Conservation (phyloP, 2,797 vertebrate species). For the Synanceia verrucosa region DNA sequence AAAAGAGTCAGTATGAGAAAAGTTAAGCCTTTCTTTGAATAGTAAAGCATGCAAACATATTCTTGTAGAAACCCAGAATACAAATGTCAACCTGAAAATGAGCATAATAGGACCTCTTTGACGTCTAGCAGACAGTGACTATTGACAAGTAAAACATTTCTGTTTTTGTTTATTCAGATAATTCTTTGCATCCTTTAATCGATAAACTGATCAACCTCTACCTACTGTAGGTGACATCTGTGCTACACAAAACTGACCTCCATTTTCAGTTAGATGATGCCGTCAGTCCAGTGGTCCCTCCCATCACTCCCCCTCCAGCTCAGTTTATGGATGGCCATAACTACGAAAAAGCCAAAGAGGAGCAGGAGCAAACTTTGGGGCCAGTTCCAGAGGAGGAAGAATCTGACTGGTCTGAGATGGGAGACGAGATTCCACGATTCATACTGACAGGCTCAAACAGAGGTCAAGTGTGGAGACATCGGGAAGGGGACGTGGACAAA, state of each 20-base stretch:
- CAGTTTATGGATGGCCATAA: conserved; percentile 80
- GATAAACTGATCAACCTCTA: conserved; percentile 22
- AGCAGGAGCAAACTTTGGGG: conserved; percentile 75
- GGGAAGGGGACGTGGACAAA: conserved; percentile 67
- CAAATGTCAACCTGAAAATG: too few relatives aligned
- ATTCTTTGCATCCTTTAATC: conserved; percentile 4
- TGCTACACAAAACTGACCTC: conserved; percentile 61
- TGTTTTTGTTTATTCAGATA: neutral
- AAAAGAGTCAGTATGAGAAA: too few relatives aligned
- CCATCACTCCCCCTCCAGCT: conserved; percentile 75
- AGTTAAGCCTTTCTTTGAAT: too few relatives aligned
- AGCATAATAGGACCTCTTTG: too few relatives aligned
- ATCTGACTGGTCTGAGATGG: conserved; percentile 84
- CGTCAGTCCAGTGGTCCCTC: conserved; percentile 56
- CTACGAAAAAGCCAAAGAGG: conserved; percentile 61
- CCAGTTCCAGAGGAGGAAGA: conserved; percentile 82
- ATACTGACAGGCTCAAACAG: conserved; percentile 56
- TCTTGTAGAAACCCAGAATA: too few relatives aligned
- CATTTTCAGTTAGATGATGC: conserved; percentile 69
- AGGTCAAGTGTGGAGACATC: conserved; percentile 66
- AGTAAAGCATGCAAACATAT: too few relatives aligned
- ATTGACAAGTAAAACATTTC: too few relatives aligned
- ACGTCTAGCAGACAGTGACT: too few relatives aligned
- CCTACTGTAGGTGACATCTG: conserved; percentile 66
- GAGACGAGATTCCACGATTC: conserved; percentile 73